Evolutionary conservation across 2,797 vertebrate genomes (phyloP).

Genomic region (Agapornis canus): DNA sequence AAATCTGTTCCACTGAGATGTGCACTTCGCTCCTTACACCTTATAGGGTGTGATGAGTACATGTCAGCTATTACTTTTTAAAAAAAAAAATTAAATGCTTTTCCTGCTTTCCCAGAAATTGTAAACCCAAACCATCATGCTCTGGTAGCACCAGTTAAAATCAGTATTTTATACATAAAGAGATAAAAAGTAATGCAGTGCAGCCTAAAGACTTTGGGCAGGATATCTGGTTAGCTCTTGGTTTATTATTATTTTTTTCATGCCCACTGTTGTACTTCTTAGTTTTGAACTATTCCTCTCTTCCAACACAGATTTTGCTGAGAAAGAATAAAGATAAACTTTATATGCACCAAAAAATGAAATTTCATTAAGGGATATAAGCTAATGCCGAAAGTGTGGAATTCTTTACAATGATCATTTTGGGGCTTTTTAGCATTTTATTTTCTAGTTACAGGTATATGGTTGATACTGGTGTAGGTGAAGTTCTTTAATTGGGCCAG

Average conservation of each 20-base stretch:
- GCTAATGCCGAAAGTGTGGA: background rate
- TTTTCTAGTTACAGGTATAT: background rate
- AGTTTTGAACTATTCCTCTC: background rate
- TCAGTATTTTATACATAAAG: background rate
- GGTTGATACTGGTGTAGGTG: background rate
- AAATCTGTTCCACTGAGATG: background rate
- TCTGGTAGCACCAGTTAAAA: background rate
- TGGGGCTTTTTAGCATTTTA: background rate
- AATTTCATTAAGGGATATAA: background rate
- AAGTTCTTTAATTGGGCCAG: background rate
- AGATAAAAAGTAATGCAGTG: background rate
- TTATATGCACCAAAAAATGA: rapidly evolving
- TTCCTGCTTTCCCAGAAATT: background rate
- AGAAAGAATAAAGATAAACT: background rate
- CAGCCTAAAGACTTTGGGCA: background rate
- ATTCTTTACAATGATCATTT: background rate
- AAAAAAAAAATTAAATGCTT: background rate
- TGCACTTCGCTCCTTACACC: background rate
- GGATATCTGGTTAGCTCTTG: background rate
- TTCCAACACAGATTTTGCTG: background rate
- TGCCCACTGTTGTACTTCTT: background rate
- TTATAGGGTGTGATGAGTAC: background rate
- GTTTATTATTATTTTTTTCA: background rate
- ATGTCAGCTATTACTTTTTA: background rate
- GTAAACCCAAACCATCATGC: background rate